Conservation (phyloP, 2,888 invertebrate species). For the Leptopterna dolabrata region DNA sequence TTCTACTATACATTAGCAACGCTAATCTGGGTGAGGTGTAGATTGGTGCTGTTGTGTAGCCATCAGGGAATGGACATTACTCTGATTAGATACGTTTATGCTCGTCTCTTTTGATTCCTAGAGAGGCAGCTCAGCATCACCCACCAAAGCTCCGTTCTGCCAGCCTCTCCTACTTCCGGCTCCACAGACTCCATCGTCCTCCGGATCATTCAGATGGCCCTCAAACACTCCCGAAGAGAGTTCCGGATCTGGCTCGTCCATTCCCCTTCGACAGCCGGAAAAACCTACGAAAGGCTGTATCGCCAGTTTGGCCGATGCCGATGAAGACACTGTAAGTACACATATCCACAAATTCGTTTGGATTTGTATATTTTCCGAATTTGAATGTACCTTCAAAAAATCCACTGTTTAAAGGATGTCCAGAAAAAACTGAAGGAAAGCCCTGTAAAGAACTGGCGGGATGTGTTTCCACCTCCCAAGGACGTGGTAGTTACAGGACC, state of each 20-base stretch:
- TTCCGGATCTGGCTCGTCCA: not conserved
- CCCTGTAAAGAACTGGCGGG: constrained; percentile 14
- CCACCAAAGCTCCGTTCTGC: not conserved
- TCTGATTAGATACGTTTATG: no score
- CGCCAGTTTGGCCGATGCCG: constrained; percentile 27
- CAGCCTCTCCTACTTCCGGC: not conserved
- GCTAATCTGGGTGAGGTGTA: no score
- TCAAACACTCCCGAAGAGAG: not conserved
- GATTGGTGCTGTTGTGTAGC: no score
- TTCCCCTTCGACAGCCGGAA: not conserved
- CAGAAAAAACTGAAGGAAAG: constrained; percentile 12
- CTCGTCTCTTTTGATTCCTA: not conserved
- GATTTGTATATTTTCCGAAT: not conserved
- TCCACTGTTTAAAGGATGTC: constrained; percentile 27
- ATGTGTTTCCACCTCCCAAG: not conserved
- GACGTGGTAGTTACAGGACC: constrained; percentile 3
- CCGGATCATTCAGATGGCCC: not conserved
- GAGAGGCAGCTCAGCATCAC: not conserved
- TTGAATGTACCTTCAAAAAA: not conserved
- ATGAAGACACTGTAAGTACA: not conserved
- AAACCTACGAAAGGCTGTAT: constrained; percentile 35
- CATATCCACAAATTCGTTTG: not conserved
- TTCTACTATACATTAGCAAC: no score
- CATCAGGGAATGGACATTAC: no score
- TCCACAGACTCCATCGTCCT: not conserved